These are phyloP conservation scores for Ficedula albicollis DNA, from an alignment of 2,797 vertebrate genomes.

Conservation along the genomic window DNA sequence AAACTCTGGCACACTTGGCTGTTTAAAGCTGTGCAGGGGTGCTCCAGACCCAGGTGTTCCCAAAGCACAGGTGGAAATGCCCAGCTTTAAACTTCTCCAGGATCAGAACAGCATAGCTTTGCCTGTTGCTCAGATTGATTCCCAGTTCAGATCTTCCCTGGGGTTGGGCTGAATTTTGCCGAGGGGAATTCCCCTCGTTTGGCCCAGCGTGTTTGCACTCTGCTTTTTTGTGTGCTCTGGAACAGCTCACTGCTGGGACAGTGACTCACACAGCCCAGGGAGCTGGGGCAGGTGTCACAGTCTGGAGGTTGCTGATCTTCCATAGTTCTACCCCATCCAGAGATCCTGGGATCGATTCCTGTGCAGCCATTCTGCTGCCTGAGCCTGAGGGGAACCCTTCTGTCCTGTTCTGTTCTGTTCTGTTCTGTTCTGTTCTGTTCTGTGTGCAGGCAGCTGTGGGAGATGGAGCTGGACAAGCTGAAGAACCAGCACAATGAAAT, in stretches of 20 bases:
- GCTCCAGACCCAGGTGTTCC: background rate
- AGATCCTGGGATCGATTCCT: accelerated
- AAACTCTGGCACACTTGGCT: accelerated
- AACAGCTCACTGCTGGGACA: background rate
- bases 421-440: background rate
- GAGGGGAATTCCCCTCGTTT: accelerated
- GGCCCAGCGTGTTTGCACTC: accelerated
- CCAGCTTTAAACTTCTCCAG: background rate
- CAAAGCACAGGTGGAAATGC: background rate
- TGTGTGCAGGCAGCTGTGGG: slow-evolving; percentile 77
- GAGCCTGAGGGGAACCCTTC: background rate
- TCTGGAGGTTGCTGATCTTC: background rate
- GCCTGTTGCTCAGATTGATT: background rate
- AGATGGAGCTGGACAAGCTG: slow-evolving; percentile 79
- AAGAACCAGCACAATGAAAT: slow-evolving; percentile 79
- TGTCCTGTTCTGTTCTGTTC: too few species aligned
- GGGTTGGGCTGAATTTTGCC: accelerated
- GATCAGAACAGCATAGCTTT: background rate
- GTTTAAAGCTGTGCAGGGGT: background rate
- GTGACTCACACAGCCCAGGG: background rate
- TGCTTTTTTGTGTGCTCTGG: background rate
- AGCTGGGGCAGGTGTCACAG: accelerated
- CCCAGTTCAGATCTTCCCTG: background rate
- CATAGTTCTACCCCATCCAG: background rate
- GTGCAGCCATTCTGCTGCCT: accelerated